phyloP scores from a whole-genome alignment of 2,113 vertebrate species.

The Emydocephalus ijimae region DNA sequence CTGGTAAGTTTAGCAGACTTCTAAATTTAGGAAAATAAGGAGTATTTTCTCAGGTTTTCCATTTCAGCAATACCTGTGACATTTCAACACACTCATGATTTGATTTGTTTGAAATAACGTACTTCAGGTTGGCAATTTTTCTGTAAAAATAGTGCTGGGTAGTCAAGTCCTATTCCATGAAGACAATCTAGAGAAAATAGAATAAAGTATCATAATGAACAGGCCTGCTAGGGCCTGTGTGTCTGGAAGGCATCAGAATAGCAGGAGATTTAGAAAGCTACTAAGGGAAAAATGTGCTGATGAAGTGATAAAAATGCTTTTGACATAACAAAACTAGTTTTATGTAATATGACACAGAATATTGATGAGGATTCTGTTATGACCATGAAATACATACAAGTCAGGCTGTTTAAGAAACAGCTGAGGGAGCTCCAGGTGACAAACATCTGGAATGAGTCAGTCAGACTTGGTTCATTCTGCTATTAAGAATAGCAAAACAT shows the following conservation, averaged over 20 bases:
- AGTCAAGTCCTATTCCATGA: background rate
- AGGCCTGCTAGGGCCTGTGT: background rate
- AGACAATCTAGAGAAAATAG: slow-evolving; percentile 19
- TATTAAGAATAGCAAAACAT: background rate
- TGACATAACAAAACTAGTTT: slow-evolving; percentile 5
- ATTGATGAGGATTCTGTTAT: background rate
- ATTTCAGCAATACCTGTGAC: background rate
- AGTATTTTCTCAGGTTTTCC: slow-evolving; percentile 1
- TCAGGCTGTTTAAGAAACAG: slow-evolving; percentile 14
- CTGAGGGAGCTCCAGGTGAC: background rate
- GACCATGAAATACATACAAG: slow-evolving; percentile 8
- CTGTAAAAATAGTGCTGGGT: slow-evolving; percentile 4
- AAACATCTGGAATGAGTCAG: slow-evolving; percentile 1
- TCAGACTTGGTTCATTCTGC: background rate
- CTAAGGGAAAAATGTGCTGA: background rate
- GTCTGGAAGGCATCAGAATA: slow-evolving; percentile 20
- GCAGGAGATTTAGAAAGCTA: background rate
- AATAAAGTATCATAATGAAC: slow-evolving; percentile 5
- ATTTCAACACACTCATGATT: background rate
- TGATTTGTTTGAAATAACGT: slow-evolving; percentile 24
- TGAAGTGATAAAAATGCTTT: slow-evolving; percentile 1
- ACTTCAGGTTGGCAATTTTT: slow-evolving; percentile 6
- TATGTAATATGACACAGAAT: background rate
- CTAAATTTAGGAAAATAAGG: background rate
- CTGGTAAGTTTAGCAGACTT: slow-evolving; percentile 1